A percentile compares a stretch with the other conserved stretches of the same genome.
Conservation (phyloP, 1,140 invertebrate genomes). For the Lepidotrigona ventralis region DNA sequence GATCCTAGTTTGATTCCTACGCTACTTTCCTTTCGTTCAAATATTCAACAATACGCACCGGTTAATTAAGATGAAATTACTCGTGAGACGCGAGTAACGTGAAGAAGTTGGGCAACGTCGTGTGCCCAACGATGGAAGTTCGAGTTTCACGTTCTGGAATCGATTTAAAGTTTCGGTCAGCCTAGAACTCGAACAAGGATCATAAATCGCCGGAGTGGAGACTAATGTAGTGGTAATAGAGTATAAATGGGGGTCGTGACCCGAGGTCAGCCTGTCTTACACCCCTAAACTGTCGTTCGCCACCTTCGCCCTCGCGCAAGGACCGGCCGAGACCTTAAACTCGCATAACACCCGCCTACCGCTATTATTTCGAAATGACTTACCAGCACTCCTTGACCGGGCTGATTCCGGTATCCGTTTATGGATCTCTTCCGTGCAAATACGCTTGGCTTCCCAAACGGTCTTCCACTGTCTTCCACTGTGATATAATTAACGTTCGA, state of each 20-base stretch:
- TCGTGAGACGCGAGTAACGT: too few species aligned
- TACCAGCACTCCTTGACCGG: conserved; percentile 66
- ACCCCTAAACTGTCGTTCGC: conserved; percentile 78
- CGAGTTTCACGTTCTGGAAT: conserved; percentile 27
- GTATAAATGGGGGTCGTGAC: conserved; percentile 79
- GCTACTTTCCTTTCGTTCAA: too few species aligned
- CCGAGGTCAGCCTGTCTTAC: conserved; percentile 79
- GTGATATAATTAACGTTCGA: neutral
- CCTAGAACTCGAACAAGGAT: conserved; percentile 68
- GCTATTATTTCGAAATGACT: conserved; percentile 74
- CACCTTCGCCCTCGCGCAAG: conserved; percentile 75
- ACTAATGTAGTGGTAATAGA: conserved; percentile 81
- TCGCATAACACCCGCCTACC: conserved; percentile 74
- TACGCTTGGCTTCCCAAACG: neutral
- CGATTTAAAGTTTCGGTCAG: conserved; percentile 66
- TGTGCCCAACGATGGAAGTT: neutral
- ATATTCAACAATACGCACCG: too few species aligned
- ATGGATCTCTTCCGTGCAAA: neutral
- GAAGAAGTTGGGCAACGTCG: neutral
- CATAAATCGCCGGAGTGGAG: conserved; percentile 77
- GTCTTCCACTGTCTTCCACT: neutral
- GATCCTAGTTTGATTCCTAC: too few species aligned
- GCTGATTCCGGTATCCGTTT: conserved; percentile 47
- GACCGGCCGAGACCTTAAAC: conserved; percentile 79
- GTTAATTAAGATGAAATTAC: too few species aligned